Evolutionary conservation across 2,888 invertebrate genomes (phyloP), one percentile per base, ranked within the genome.

Genomic region (Hypsopygia costalis): DNA sequence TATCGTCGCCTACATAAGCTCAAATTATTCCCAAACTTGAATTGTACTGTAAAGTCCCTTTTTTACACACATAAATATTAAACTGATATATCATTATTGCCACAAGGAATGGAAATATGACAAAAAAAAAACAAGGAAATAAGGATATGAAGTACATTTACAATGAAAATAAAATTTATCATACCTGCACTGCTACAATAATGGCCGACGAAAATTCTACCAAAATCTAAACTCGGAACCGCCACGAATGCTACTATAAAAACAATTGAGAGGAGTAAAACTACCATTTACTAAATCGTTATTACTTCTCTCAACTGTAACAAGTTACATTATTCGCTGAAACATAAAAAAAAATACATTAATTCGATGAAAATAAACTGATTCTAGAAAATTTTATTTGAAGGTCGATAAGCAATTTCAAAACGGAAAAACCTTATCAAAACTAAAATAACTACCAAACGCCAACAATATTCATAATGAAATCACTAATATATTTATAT

Each of bases 401-500:
- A 37, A 29, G 30, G 1, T n/a, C 21, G 36, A 30, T 29, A 37
- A 37, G 20, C 8, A 21, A 37, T 37, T 37, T 30, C 36, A 30
- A 30, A 37, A 30, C 29, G 10, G 36, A 37, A 37, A 37, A 37
- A 30, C n/a, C n/a, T 25, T 20, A 30, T 37, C 36, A 30, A 37
- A 37, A 37, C 21, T 30, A 37, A 37, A 37, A n/a, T 30, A 11
- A 29, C 29, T 37, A 29, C 25, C 30, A 37, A 30, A 37, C 36
- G 30, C 11, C 36, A 37, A 37, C 36, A 37, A 21, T 25, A 25
- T 25, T 25, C 2, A n/a, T 25, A 8, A 25, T n/a, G 6, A 25
- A 25, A 25, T 5, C 6, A 8, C 25, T 25, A 54, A 25, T 53
- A 66, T 62, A 65, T 52, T 51, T 62, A 62, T 70, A 36, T 31